Percentiles rank a stretch among this genome's conserved stretches.
These are phyloP conservation scores for Dendrolimus pini DNA, from an alignment of 2,888 invertebrate species.

Conservation along the genomic window DNA sequence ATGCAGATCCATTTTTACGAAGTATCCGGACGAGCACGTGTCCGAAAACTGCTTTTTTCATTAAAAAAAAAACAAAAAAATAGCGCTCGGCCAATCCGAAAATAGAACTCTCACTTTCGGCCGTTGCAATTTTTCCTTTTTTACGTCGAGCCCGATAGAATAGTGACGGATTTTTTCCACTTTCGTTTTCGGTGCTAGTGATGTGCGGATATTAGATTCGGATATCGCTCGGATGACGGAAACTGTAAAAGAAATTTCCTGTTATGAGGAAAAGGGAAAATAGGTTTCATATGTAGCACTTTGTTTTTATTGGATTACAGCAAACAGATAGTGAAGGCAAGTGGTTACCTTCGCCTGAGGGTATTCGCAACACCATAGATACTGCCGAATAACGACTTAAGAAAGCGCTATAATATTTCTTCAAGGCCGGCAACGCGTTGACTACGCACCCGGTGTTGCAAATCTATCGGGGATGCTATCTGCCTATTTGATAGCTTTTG, in stretches of 20 bases:
- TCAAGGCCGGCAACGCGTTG: no score
- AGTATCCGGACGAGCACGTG: slow-evolving; percentile 24
- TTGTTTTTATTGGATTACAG: no score
- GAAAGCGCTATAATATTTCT: no score
- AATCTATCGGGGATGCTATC: no score
- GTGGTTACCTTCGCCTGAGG: no score
- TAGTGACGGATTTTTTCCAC: slow-evolving; percentile 69
- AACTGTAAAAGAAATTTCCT: not conserved
- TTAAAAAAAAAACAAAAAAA: slow-evolving; percentile 30
- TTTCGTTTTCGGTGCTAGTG: slow-evolving; percentile 46
- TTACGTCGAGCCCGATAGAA: slow-evolving; percentile 49
- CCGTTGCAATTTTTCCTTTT: slow-evolving; percentile 38
- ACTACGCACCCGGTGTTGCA: no score
- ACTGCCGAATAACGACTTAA: no score
- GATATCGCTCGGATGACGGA: not conserved
- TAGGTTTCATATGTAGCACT: no score
- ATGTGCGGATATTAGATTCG: not conserved
- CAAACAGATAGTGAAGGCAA: no score
- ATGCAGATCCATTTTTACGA: not conserved
- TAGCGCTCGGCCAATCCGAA: slow-evolving; percentile 55
- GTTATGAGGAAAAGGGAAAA: not conserved
- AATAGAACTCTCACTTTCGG: slow-evolving; percentile 68
- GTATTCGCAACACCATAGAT: no score
- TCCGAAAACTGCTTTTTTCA: slow-evolving; percentile 6
- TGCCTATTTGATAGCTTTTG: no score